These are phyloP conservation scores for Bovichtus diacanthus DNA, from an alignment of 2,797 vertebrate genomes.

Conservation along the genomic window DNA sequence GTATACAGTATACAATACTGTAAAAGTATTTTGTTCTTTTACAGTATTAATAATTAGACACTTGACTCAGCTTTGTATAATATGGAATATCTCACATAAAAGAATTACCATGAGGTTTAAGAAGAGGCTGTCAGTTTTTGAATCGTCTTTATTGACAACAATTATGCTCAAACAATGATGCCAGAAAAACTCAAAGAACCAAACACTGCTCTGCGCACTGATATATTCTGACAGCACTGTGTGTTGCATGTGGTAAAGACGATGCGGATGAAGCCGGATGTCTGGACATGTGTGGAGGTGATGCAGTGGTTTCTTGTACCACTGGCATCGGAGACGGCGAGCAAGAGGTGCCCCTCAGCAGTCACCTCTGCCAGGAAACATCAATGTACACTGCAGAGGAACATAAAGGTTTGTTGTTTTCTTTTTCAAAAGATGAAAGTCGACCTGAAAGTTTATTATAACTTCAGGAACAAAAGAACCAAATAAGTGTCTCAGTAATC, in stretches of 20 bases:
- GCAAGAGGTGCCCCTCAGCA: conserved; percentile 75
- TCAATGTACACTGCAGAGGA: conserved; percentile 51
- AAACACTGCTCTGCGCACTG: neutral
- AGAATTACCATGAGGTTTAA: neutral
- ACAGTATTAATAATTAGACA: too few species aligned
- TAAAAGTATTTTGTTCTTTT: too few species aligned
- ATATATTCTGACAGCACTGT: neutral
- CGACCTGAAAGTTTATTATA: neutral
- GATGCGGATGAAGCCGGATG: conserved; percentile 35
- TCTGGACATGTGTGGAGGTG: conserved; percentile 45
- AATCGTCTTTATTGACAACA: neutral
- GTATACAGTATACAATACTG: neutral
- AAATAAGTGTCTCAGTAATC: neutral
- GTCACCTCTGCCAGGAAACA: conserved; percentile 44
- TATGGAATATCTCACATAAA: neutral
- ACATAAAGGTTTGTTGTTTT: conserved; percentile 61
- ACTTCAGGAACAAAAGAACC: neutral
- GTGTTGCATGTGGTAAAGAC: conserved; percentile 36
- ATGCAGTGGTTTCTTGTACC: conserved; percentile 61
- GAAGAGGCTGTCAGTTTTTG: neutral
- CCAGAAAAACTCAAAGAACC: neutral
- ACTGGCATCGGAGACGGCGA: conserved; percentile 60
- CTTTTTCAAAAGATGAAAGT: neutral
- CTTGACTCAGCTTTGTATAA: neutral
- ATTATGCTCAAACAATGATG: conserved; percentile 1